Base-by-base conservation (phyloP, 2,888 invertebrate genomes). In the Anagyrus pseudococci region DNA sequence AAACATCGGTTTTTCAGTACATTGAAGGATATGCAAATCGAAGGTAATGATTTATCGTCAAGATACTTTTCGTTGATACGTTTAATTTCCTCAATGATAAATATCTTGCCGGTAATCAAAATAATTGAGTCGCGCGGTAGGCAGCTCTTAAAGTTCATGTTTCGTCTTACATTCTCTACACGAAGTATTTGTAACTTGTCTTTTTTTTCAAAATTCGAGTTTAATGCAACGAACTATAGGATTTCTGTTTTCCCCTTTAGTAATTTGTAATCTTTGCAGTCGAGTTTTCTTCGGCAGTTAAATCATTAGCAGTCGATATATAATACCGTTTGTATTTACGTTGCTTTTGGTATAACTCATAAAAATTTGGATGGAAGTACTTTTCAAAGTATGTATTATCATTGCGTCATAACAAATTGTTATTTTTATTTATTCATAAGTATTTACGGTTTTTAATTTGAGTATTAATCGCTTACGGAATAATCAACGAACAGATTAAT, bases 1-100 rank as follows among this genome's bases (percentile, higher is more conserved):
- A 79, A 79, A 79, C 72, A 72, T 77, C 77, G 77, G 75, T 76
- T 71, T n/a, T 69, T 75, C 75, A 75, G 76, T 78, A 80, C 77
- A 79, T 79, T 73, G 72, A 79, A 75, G 76, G 80, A 80, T 80
- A 80, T 80, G 80, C 79, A 76, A 76, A 78, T 74, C 74, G 71
- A 72, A 72, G 71, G 70, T 68, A n/a, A n/a, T n/a, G 63, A 59
- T 54, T 29, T 54, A 56, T 20, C 60, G 50, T 23, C 52, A 43
- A 46, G 57, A 65, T 37, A 63, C 56, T 65, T 65, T 52, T 61
- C 52, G n/a, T 48, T 44, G 37, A 55, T 26, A 19, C n/a, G 15
- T 50, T 50, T 29, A n/a, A 44, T 15, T 2, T 47, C 37, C 25
- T 43, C 10, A 56, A 56, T 29, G 43, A 64, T 22, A 47, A 63